A percentile compares a stretch with the other conserved stretches of the same genome.
Evolutionary conservation across 1,140 invertebrate genomes (phyloP).

Genomic region (Marisa cornuarietis): DNA sequence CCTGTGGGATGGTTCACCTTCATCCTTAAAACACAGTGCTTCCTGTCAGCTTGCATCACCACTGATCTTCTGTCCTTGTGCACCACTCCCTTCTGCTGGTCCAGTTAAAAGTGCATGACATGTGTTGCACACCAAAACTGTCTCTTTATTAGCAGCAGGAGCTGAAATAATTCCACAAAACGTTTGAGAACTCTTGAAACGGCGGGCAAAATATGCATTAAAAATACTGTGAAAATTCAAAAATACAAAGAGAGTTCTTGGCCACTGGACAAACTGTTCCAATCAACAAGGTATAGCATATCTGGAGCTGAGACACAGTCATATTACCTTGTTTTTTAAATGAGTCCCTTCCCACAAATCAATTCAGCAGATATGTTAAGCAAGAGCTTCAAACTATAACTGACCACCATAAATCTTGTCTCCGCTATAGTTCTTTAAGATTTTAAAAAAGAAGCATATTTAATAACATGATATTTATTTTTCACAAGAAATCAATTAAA

Average conservation of each 20-base stretch:
- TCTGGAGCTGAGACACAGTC: too few relatives aligned
- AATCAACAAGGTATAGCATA: too few relatives aligned
- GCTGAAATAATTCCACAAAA: constrained; percentile 39
- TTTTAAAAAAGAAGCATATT: neutral
- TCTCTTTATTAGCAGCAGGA: constrained; percentile 57
- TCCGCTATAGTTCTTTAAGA: too few relatives aligned
- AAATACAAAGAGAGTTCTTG: too few relatives aligned
- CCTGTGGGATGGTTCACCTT: too few relatives aligned
- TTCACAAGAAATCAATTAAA: neutral
- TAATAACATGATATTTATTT: neutral
- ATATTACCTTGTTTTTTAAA: too few relatives aligned
- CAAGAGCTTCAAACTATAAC: too few relatives aligned
- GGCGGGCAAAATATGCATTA: too few relatives aligned
- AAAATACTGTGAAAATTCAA: neutral
- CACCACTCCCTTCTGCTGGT: constrained; percentile 17
- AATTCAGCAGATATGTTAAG: too few relatives aligned
- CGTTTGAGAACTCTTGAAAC: neutral
- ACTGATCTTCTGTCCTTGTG: constrained; percentile 10
- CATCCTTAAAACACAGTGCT: neutral
- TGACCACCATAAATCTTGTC: too few relatives aligned
- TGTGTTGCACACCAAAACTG: constrained; percentile 54
- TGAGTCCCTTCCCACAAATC: too few relatives aligned
- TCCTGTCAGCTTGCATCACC: constrained; percentile 12
- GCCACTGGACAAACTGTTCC: too few relatives aligned
- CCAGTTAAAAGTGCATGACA: constrained; percentile 50